Percentiles rank a stretch among this genome's conserved stretches.
Conservation (phyloP, 2,113 vertebrate species). For the Apaloderma vittatum region DNA sequence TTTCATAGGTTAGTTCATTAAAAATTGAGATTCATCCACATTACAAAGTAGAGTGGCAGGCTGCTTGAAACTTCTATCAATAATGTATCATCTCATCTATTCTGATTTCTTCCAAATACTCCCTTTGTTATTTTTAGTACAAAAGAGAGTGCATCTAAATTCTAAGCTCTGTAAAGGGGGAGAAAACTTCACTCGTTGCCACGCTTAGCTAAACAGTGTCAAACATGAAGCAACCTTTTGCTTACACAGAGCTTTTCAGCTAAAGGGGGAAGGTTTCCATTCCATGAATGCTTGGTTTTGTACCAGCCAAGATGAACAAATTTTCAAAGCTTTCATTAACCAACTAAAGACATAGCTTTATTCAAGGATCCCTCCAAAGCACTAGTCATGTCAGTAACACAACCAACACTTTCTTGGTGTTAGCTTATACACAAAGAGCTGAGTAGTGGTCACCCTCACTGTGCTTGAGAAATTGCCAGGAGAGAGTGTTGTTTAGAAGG, state of each 20-base stretch:
- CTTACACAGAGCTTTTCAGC: slow-evolving; percentile 25
- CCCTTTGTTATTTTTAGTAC: slow-evolving; percentile 78
- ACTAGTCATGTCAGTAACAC: neutral
- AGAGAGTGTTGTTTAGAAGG: neutral
- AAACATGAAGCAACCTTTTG: neutral
- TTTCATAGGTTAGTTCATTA: slow-evolving; percentile 77
- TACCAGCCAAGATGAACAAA: slow-evolving; percentile 19
- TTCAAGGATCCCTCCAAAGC: slow-evolving; percentile 9
- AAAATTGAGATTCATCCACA: slow-evolving; percentile 76
- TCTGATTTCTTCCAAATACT: slow-evolving; percentile 78
- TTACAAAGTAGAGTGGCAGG: slow-evolving; percentile 73
- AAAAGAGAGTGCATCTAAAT: slow-evolving; percentile 71
- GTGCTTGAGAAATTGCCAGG: neutral
- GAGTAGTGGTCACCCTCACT: neutral
- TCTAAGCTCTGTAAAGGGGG: slow-evolving; percentile 30
- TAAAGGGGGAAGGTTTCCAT: slow-evolving; percentile 11
- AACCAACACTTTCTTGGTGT: neutral
- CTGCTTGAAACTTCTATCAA: slow-evolving; percentile 76
- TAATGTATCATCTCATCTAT: slow-evolving; percentile 76
- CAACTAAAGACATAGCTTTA: neutral
- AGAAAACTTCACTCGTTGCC: slow-evolving; percentile 51
- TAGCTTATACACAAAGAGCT: neutral
- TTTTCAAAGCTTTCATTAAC: slow-evolving; percentile 40
- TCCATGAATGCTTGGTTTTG: slow-evolving; percentile 21
- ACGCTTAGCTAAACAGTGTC: slow-evolving; percentile 48